Conservation (phyloP, 2,888 invertebrate species). For the Cantharis nigra region DNA sequence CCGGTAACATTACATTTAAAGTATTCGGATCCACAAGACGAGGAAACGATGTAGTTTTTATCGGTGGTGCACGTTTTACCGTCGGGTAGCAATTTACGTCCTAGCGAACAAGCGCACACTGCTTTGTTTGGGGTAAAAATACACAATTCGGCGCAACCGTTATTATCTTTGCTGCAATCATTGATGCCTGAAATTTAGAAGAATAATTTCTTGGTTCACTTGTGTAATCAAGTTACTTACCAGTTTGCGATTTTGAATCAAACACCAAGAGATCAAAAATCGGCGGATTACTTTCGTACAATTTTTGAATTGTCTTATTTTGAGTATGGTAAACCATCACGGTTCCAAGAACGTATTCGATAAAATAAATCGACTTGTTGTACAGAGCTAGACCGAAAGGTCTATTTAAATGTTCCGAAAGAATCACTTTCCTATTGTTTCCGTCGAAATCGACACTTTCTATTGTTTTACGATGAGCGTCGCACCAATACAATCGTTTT, state of each 20-base stretch:
- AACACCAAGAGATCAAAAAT: slow-evolving; percentile 71
- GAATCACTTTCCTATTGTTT: slow-evolving; percentile 58
- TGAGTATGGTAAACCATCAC: slow-evolving; percentile 59
- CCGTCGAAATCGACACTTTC: slow-evolving; percentile 67
- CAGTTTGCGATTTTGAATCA: slow-evolving; percentile 62
- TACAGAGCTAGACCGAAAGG: slow-evolving; percentile 68
- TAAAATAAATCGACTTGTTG: slow-evolving; percentile 70
- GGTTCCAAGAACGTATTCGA: slow-evolving; percentile 69
- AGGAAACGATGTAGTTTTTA: slow-evolving; percentile 52
- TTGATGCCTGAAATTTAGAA: slow-evolving; percentile 47
- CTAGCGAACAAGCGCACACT: slow-evolving; percentile 67
- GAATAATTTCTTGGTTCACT: background rate
- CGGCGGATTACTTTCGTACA: slow-evolving; percentile 66
- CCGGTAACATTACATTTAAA: slow-evolving; percentile 48
- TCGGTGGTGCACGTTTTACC: slow-evolving; percentile 44
- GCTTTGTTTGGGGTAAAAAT: slow-evolving; percentile 63
- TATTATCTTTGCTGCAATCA: slow-evolving; percentile 49
- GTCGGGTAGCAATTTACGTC: slow-evolving; percentile 56
- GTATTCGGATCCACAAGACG: slow-evolving; percentile 42
- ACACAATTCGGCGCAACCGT: slow-evolving; percentile 72
- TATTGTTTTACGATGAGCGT: slow-evolving; percentile 70
- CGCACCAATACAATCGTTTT: slow-evolving; percentile 71
- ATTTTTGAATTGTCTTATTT: slow-evolving; percentile 54
- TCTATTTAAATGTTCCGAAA: slow-evolving; percentile 59
- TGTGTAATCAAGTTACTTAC: slow-evolving; percentile 43